phyloP scores from a whole-genome alignment of 1,140 invertebrate species.

The Bombus pascuorum region DNA sequence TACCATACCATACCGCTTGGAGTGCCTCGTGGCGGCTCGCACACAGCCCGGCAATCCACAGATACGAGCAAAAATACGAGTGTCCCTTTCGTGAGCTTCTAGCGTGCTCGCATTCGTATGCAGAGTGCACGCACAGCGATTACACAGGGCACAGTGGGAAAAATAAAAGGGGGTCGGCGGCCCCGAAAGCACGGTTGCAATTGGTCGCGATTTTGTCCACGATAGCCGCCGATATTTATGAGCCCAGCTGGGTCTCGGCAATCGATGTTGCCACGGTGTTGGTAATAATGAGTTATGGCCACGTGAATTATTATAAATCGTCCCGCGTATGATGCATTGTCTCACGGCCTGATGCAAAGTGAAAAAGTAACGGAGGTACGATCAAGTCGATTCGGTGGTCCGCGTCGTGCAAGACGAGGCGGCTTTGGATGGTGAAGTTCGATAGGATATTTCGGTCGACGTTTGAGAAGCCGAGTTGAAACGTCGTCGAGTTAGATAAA shows the following conservation, averaged over 20 bases:
- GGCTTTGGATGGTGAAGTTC: no score
- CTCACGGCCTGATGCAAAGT: not conserved
- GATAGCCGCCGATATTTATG: conserved; percentile 49
- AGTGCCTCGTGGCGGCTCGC: conserved; percentile 25
- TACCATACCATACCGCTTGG: conserved; percentile 45
- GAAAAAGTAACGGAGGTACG: not conserved
- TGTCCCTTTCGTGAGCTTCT: conserved; percentile 37
- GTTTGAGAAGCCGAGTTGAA: no score
- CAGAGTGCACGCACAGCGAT: conserved; percentile 50
- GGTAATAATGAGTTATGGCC: conserved; percentile 39
- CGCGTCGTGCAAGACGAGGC: no score
- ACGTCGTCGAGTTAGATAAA: no score
- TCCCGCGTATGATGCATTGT: conserved; percentile 10
- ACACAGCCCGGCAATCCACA: conserved; percentile 28
- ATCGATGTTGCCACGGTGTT: conserved; percentile 8
- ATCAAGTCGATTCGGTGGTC: no score
- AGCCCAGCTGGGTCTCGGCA: not conserved
- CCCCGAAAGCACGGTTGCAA: conserved; percentile 51
- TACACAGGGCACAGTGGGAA: conserved; percentile 32
- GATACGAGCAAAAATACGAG: conserved; percentile 37
- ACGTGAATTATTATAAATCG: conserved; percentile 37
- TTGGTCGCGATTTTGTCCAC: conserved; percentile 58
- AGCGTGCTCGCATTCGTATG: conserved; percentile 43
- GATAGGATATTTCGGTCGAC: no score
- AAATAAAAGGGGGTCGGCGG: conserved; percentile 8